Evolutionary conservation across 2,797 vertebrate species (phyloP), one percentile per base, ranked within the genome.

Genomic region (Pangasius sanitwongsei): DNA sequence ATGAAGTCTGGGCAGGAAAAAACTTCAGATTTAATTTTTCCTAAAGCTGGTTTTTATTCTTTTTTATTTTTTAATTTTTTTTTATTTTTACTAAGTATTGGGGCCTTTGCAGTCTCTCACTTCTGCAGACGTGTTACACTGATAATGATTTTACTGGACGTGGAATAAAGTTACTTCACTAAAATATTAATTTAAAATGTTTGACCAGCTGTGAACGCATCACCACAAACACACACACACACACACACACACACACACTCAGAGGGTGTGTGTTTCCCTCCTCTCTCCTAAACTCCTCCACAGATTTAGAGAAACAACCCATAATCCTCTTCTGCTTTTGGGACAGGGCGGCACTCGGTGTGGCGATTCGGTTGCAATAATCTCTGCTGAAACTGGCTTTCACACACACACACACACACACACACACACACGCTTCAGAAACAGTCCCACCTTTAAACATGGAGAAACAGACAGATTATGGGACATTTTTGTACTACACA

Each of bases 241-340:
- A 16, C 75, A 77, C 75, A 16, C 48, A 16, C 75, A 48, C 70
- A 72, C 65, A 31, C 65, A n/a, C 25, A 65, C 25, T 70, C 1
- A 7, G 31, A 31, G 2, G 69, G 16, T 37, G 2, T 70, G 18
- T 41, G 69, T 72, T 37, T 13, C 63, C 12, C 4, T 69, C n/a
- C n/a, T 41, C 37, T 72, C 37, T 23, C 18, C 7, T 72, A 1
- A 74, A 25, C 41, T 44, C 20, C 37, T 25, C 41, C 20, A 25
- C 37, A 74, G 37, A 74, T 74, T 44, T 12, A 44, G 70, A 44
- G 41, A 44, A 74, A 48, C 9, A 25, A 25, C 41, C 70, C 70
- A 25, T 74, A 74, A 74, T 74, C 70, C 72, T 74, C 41, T 74
- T 25, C 72, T 23, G 41, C 72, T 74, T 44, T 74, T 16, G 72